phyloP scores from a whole-genome alignment of 2,113 vertebrate genomes.

The Tamias sibiricus region DNA sequence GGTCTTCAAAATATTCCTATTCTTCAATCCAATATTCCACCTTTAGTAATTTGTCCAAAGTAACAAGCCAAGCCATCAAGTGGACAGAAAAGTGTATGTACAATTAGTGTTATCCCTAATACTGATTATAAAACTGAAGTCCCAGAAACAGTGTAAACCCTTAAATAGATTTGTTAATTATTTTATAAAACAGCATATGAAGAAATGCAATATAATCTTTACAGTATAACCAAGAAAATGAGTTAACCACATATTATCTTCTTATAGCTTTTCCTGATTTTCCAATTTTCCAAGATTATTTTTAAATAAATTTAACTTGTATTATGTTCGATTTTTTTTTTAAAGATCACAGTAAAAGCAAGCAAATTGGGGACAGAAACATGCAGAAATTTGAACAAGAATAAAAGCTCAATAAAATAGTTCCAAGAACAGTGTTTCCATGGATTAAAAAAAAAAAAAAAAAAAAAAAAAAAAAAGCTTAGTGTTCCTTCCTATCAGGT shows the following conservation, averaged over 20 bases:
- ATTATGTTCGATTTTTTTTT: neutral
- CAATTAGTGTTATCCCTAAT: neutral
- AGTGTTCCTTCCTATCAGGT: neutral
- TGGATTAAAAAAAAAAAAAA: neutral
- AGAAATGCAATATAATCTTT: neutral
- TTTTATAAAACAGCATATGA: neutral
- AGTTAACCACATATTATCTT: conserved; percentile 1
- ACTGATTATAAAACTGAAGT: neutral
- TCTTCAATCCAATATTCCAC: neutral
- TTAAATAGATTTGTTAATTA: conserved; percentile 4
- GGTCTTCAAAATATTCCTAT: neutral
- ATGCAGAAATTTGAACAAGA: neutral
- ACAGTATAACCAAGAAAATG: neutral
- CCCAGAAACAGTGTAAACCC: neutral
- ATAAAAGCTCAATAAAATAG: neutral
- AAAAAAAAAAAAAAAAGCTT: neutral
- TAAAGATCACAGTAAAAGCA: neutral
- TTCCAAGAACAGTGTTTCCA: conserved; percentile 1
- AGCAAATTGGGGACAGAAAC: neutral
- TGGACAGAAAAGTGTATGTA: neutral
- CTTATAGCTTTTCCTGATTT: neutral
- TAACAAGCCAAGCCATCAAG: neutral
- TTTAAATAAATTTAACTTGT: neutral
- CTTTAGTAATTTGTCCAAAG: neutral
- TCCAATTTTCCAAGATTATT: neutral